A percentile compares a stretch with the other conserved stretches of the same genome.
Conservation (phyloP, 2,113 vertebrate species). For the Hucho hucho region DNA sequence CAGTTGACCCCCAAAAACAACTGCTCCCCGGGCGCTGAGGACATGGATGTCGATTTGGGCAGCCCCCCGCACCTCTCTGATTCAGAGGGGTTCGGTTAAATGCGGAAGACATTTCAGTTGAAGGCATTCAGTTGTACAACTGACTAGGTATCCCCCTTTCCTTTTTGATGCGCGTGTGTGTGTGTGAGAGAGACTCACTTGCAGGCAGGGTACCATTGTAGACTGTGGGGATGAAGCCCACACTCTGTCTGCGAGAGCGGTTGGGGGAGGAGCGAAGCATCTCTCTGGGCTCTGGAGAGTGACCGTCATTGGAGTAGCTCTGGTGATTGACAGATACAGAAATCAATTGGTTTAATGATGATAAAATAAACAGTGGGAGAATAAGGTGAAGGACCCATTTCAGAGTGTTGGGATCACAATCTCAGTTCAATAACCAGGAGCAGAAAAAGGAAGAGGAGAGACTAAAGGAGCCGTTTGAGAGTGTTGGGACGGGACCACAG, state of each 20-base stretch:
- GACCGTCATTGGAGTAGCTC: slow-evolving; percentile 84
- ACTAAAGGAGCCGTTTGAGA: slow-evolving; percentile 20
- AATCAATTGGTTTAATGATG: slow-evolving; percentile 5
- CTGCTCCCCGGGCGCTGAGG: too few species aligned
- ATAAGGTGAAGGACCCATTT: slow-evolving; percentile 4
- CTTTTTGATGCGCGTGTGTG: neutral
- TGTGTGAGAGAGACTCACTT: slow-evolving; percentile 73
- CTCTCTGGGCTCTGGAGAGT: slow-evolving; percentile 86
- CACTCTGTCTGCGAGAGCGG: slow-evolving; percentile 84
- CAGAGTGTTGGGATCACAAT: too few species aligned
- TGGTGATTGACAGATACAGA: slow-evolving; percentile 60
- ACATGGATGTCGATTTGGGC: too few species aligned
- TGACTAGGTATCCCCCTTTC: too few species aligned
- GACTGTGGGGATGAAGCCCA: slow-evolving; percentile 80
- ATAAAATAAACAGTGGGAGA: slow-evolving; percentile 3
- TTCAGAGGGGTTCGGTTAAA: too few species aligned
- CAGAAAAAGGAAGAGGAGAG: slow-evolving; percentile 11
- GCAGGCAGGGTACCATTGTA: slow-evolving; percentile 81
- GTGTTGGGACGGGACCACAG: slow-evolving; percentile 1
- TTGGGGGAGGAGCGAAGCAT: slow-evolving; percentile 88
- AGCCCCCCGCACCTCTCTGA: too few species aligned
- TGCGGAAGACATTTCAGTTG: too few species aligned
- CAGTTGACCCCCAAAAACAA: too few species aligned
- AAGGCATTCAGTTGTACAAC: too few species aligned
- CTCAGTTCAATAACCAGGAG: too few species aligned